These are phyloP conservation scores for Cantharis rustica DNA, from an alignment of 2,888 invertebrate species.

Conservation along the genomic window DNA sequence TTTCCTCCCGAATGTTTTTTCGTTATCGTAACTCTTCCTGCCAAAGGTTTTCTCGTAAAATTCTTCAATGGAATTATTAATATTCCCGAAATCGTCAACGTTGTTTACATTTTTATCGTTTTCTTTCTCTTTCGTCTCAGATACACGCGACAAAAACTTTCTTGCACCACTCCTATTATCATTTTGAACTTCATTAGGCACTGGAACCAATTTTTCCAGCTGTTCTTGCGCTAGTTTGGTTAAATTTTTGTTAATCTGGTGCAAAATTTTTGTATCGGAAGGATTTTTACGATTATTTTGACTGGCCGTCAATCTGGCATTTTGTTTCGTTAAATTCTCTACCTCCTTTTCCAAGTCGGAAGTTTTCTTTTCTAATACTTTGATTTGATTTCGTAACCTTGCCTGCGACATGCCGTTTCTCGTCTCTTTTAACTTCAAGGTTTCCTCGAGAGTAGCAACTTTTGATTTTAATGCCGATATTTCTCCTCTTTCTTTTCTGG, in stretches of 20 bases:
- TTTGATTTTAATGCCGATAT: slow-evolving; percentile 67
- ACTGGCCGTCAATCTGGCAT: slow-evolving; percentile 65
- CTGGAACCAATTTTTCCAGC: slow-evolving; percentile 17
- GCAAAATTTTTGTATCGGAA: slow-evolving; percentile 74
- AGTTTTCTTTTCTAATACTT: slow-evolving; percentile 74
- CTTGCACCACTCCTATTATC: neutral
- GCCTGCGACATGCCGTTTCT: slow-evolving; percentile 74
- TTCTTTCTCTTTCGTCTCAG: neutral
- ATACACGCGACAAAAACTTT: neutral
- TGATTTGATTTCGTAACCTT: slow-evolving; percentile 73
- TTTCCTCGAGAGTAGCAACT: slow-evolving; percentile 67
- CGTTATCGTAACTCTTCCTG: neutral
- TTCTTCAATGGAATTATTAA: neutral
- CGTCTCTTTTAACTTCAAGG: slow-evolving; percentile 73
- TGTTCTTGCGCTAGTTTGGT: slow-evolving; percentile 50
- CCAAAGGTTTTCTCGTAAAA: slow-evolving; percentile 4
- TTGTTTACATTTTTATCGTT: neutral
- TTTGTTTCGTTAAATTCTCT: slow-evolving; percentile 70
- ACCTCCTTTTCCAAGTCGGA: slow-evolving; percentile 66
- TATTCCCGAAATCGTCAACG: neutral
- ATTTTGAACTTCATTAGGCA: neutral
- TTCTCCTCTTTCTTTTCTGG: slow-evolving; percentile 73
- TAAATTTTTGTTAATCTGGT: slow-evolving; percentile 73
- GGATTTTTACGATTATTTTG: slow-evolving; percentile 61
- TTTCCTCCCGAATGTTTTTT: neutral